Conservation (phyloP, 2,113 vertebrate species). For the Neogobius melanostomus region DNA sequence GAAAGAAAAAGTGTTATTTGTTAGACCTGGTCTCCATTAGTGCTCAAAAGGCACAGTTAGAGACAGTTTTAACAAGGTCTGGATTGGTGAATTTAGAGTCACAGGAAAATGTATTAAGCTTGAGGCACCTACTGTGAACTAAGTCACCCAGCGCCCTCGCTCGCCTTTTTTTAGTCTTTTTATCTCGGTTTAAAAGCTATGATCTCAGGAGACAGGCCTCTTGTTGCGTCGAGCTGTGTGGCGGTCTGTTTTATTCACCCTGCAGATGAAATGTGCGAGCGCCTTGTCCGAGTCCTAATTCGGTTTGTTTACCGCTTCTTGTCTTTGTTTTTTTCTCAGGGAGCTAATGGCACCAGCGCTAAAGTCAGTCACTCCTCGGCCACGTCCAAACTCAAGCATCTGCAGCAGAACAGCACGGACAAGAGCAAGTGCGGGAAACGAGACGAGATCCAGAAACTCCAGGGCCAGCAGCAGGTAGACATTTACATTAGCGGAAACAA, state of each 20-base stretch:
- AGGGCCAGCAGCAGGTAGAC: conserved; percentile 89
- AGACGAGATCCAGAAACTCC: conserved; percentile 89
- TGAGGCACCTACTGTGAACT: conserved; percentile 46
- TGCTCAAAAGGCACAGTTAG: no score
- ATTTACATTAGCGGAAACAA: not conserved
- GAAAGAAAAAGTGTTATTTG: no score
- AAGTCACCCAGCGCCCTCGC: conserved; percentile 19
- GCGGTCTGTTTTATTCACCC: conserved; percentile 14
- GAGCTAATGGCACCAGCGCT: conserved; percentile 70
- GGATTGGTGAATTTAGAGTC: no score
- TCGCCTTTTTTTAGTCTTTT: conserved; percentile 31
- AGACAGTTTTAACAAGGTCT: no score
- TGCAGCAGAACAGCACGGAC: conserved; percentile 89
- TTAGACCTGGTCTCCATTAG: no score
- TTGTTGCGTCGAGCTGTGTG: not conserved
- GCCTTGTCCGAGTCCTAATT: conserved; percentile 19
- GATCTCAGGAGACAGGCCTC: conserved; percentile 35
- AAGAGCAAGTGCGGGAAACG: conserved; percentile 88
- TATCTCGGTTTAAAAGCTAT: conserved; percentile 23
- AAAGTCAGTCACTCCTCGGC: conserved; percentile 85
- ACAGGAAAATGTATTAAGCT: no score
- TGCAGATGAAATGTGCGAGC: conserved; percentile 18
- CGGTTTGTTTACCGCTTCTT: conserved; percentile 1
- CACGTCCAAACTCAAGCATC: conserved; percentile 88
- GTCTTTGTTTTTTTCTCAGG: conserved; percentile 27